Base-by-base conservation (phyloP, 1,140 invertebrate genomes). In the Sinonovacula constricta region DNA sequence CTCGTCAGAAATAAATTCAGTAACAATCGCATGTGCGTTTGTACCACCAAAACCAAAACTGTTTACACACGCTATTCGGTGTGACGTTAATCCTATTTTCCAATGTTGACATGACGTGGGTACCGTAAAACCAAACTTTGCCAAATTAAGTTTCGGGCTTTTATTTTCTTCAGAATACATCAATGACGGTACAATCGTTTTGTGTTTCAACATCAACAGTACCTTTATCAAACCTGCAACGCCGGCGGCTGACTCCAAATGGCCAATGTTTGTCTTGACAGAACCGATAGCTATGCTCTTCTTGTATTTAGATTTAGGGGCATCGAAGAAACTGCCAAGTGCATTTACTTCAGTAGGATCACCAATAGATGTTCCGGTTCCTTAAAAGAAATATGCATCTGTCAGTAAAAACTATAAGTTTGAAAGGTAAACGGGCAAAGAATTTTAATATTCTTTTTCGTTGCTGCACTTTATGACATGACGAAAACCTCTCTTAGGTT, bases 161-260 rank as follows among this genome's bases (percentile, higher is more conserved):
- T 74, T 71, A n/a, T 81, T 83, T 7, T 80, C 81, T 45, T 36
- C 26, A 57, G 94, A 93, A 51, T 81, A 81, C 69, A 79, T 60
- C 31, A 85, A 63, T 0, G 86, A 83, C 15, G 83, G 82, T 7
- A 86, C 87, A 39, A 86, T 82, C 30, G 57, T 82, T 14, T 78
- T 56, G 51, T 85, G 54, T 49, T 86, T 84, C 84, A 87, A 86
- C 87, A 88, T 88, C 0, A 88, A 71, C 33, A 88, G 56, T 26
- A 88, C 81, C 56, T 99, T 98, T 0, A 95, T 95, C 45, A 98
- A 92, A 0, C 96, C 95, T 87, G 96, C 97, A 26, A 97, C 89
- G 28, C 97, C 97, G 18, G 97, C 98, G 0, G 97, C 96, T 1
- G 97, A 95, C 89, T 99, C 97, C 2, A 97, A 68, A 79, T 88